Conservation (phyloP, 2,113 vertebrate species). For the Fregata magnificens region DNA sequence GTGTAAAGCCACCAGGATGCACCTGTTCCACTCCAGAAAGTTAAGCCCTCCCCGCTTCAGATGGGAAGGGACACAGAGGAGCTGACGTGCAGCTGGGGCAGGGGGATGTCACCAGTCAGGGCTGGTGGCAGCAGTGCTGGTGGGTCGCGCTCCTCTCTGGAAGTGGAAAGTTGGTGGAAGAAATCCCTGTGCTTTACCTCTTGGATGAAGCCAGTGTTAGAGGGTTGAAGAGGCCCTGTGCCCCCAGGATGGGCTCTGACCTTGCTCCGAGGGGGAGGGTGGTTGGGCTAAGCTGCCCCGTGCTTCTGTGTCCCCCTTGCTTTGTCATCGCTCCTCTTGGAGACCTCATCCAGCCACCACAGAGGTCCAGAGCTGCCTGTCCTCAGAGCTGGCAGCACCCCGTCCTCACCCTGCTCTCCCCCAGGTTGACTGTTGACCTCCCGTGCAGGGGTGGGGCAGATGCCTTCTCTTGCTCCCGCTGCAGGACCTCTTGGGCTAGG, state of each 20-base stretch:
- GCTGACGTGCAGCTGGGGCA: accelerated
- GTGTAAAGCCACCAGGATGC: accelerated
- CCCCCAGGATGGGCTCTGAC: background rate
- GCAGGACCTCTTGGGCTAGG: slow-evolving; percentile 63
- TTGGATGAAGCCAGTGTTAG: background rate
- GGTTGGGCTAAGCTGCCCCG: background rate
- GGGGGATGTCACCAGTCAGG: background rate
- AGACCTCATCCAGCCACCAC: background rate
- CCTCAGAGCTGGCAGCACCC: slow-evolving; percentile 46
- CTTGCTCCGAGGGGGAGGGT: accelerated
- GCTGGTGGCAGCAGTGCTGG: background rate
- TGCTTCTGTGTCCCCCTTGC: background rate
- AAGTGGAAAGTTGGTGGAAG: background rate
- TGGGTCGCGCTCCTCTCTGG: background rate
- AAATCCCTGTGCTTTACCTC: background rate
- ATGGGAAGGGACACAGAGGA: background rate
- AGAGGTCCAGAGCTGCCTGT: background rate
- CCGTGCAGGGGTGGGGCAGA: accelerated
- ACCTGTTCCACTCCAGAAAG: background rate
- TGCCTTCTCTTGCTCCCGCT: background rate
- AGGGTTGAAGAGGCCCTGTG: background rate
- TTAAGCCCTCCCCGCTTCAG: background rate
- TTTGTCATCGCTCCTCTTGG: background rate
- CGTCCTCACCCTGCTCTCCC: accelerated
- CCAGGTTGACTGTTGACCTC: background rate